These are phyloP conservation scores for Diorhabda sublineata DNA, from an alignment of 1,140 invertebrate genomes.

Conservation along the genomic window DNA sequence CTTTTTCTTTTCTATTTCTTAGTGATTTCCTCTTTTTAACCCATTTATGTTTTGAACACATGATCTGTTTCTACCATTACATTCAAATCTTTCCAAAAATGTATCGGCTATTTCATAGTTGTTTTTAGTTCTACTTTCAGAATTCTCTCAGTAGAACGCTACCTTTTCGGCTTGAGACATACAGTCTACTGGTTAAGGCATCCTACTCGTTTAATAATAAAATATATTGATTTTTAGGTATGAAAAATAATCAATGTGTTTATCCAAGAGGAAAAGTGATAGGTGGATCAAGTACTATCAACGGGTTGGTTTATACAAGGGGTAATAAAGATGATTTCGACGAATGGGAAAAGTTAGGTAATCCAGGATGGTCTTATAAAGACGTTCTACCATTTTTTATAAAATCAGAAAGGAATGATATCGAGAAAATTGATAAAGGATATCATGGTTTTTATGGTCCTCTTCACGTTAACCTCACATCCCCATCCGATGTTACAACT, in stretches of 20 bases:
- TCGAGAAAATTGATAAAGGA: conserved; percentile 5
- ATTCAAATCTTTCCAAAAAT: too few species aligned
- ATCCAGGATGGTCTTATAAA: conserved; percentile 44
- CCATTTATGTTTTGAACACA: too few species aligned
- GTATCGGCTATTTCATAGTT: too few species aligned
- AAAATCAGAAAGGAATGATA: conserved; percentile 39
- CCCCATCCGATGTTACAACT: conserved; percentile 29
- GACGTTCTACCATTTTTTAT: conserved; percentile 28
- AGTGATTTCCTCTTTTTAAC: too few species aligned
- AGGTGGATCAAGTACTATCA: conserved; percentile 75
- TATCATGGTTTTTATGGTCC: conserved; percentile 11
- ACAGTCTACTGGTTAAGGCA: too few species aligned
- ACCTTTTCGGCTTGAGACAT: too few species aligned
- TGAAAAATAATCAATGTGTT: conserved; percentile 52
- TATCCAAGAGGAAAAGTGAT: conserved; percentile 61
- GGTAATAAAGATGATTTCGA: conserved; percentile 64
- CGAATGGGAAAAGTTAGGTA: conserved; percentile 65
- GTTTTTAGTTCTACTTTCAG: too few species aligned
- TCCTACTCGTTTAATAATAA: too few species aligned
- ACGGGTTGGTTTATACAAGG: conserved; percentile 86
- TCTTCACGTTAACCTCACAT: conserved; percentile 15
- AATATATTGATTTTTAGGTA: conserved; percentile 41
- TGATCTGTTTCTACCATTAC: too few species aligned
- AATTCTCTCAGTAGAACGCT: too few species aligned
- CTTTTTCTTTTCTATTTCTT: too few species aligned